Percentiles rank a stretch among this genome's conserved stretches.
These are phyloP conservation scores for Nephrotoma appendiculata DNA, from an alignment of 2,888 invertebrate genomes.

Conservation along the genomic window DNA sequence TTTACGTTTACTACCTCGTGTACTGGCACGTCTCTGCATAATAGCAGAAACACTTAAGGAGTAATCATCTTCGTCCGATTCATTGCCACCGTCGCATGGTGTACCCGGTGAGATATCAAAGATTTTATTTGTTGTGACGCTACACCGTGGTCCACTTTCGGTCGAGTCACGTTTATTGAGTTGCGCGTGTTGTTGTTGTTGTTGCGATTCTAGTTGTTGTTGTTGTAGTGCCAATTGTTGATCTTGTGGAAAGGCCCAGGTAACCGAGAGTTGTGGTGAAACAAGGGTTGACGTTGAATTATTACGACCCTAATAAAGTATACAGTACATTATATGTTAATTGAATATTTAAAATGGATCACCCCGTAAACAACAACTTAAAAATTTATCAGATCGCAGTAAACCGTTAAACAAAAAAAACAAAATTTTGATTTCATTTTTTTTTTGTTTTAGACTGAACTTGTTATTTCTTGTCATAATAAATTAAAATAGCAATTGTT, in stretches of 20 bases:
- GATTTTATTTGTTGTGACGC: not conserved
- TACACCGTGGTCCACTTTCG: not conserved
- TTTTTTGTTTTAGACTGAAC: too few relatives aligned
- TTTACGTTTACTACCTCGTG: conserved; percentile 45
- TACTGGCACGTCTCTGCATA: conserved; percentile 62
- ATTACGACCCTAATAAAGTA: not conserved
- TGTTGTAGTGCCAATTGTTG: conserved; percentile 11
- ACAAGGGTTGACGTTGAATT: conserved; percentile 14
- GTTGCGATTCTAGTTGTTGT: conserved; percentile 18
- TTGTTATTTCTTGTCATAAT: too few relatives aligned
- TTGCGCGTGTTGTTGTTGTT: conserved; percentile 3
- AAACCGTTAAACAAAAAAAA: not conserved
- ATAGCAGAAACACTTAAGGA: conserved; percentile 75
- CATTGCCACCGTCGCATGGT: not conserved
- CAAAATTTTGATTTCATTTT: not conserved
- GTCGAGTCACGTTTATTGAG: not conserved
- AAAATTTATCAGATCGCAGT: not conserved
- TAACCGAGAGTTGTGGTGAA: conserved; percentile 30
- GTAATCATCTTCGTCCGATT: conserved; percentile 55
- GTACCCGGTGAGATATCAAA: not conserved
- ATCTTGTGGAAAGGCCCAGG: conserved; percentile 28
- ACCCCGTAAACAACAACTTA: not conserved
- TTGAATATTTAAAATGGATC: not conserved
- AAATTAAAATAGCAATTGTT: not conserved
- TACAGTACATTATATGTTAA: not conserved